These are phyloP conservation scores for Pithys albifrons DNA, from an alignment of 2,113 vertebrate species.

Conservation along the genomic window DNA sequence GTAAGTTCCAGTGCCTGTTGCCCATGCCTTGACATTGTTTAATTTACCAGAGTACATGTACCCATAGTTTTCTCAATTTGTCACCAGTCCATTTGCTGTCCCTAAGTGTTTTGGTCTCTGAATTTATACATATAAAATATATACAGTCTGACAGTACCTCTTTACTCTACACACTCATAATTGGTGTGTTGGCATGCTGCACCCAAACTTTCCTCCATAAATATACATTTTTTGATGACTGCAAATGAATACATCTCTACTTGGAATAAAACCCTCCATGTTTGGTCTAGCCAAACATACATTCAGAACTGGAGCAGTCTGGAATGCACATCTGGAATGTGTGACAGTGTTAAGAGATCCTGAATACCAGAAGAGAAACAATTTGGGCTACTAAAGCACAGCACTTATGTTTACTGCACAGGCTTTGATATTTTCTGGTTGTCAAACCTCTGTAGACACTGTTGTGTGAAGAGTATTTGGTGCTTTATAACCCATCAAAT, in stretches of 20 bases:
- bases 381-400: not conserved
- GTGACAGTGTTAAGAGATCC: not conserved
- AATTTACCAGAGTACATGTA: not conserved
- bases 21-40: not conserved
- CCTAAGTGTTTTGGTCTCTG: not conserved
- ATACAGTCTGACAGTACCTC: constrained; percentile 11
- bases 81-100: constrained; percentile 6
- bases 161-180: constrained; percentile 19
- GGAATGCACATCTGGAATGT: constrained; percentile 45
- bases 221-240: constrained; percentile 38
- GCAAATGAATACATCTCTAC: constrained; percentile 12
- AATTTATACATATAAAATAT: constrained; percentile 36
- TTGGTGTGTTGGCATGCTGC: not conserved
- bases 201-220: constrained; percentile 22
- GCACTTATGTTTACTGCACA: not conserved
- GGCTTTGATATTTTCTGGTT: not conserved
- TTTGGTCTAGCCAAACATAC: constrained; percentile 27
- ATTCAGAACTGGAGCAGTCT: constrained; percentile 2
- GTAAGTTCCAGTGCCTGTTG: not conserved
- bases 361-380: constrained; percentile 6
- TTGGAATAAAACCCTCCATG: not conserved
- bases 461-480: not conserved
- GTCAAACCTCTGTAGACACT: not conserved
- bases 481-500: not conserved
- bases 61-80: not conserved